These are phyloP conservation scores for Zaprionus vittiger DNA, from an alignment of 1,140 invertebrate genomes.

Conservation along the genomic window DNA sequence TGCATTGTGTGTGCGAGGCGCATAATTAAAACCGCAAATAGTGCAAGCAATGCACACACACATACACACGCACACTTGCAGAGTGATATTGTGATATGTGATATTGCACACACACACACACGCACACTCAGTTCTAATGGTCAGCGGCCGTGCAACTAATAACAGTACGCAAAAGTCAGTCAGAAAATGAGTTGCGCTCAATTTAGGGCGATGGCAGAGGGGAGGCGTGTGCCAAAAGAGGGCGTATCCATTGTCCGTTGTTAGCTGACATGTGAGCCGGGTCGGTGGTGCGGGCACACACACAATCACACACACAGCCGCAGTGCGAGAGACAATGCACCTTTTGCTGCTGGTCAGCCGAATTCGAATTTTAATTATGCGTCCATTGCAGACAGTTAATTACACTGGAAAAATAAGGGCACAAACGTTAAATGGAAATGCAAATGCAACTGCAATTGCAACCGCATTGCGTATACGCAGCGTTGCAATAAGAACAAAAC, in stretches of 20 bases:
- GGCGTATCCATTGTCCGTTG: constrained; percentile 26
- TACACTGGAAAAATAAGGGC: constrained; percentile 19
- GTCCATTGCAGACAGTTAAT: constrained; percentile 32
- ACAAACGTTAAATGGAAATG: constrained; percentile 10
- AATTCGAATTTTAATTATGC: constrained; percentile 53
- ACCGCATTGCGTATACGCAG: constrained; percentile 50
- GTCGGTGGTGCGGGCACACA: constrained; percentile 1
- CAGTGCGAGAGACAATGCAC: constrained; percentile 30
- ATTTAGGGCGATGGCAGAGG: neutral
- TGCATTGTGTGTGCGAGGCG: constrained; percentile 39
- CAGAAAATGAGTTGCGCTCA: constrained; percentile 32
- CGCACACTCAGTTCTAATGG: constrained; percentile 25
- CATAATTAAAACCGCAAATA: constrained; percentile 57
- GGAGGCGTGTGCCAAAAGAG: neutral
- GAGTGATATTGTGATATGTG: constrained; percentile 40
- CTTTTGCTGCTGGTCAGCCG: constrained; percentile 26
- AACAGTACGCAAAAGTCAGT: constrained; percentile 38
- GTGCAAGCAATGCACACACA: constrained; percentile 32
- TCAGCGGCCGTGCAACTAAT: constrained; percentile 36
- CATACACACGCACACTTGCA: neutral
- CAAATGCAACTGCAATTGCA: constrained; percentile 20
- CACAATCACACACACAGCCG: neutral
- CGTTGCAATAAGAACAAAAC: constrained; percentile 9
- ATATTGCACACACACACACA: constrained; percentile 25
- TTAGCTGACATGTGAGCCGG: constrained; percentile 44